Percentiles rank a stretch among this genome's conserved stretches.
Evolutionary conservation across 2,888 invertebrate species (phyloP).

Genomic region (Abscondita cerata): DNA sequence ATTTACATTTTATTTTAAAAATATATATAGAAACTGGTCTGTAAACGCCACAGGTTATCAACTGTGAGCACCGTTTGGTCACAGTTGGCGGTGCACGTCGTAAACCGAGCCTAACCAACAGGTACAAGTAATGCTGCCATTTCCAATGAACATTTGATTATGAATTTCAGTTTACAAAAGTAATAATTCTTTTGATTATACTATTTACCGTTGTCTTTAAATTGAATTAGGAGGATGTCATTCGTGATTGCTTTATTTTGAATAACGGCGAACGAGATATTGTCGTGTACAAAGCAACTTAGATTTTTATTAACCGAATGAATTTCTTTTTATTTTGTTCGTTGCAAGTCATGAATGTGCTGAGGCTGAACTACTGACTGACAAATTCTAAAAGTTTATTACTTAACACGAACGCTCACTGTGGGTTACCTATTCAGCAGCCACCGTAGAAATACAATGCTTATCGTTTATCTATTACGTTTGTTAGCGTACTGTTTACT

Average conservation of each 20-base stretch:
- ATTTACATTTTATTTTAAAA: slow-evolving; percentile 42
- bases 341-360: slow-evolving; percentile 20
- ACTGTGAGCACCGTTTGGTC: slow-evolving; percentile 51
- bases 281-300: not conserved
- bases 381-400: slow-evolving; percentile 40
- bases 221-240: slow-evolving; percentile 2
- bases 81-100: slow-evolving; percentile 51
- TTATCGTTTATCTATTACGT: slow-evolving; percentile 12
- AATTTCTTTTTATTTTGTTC: slow-evolving; percentile 11
- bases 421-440: slow-evolving; percentile 30
- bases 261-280: not conserved
- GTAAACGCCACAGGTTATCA: slow-evolving; percentile 57
- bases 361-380: slow-evolving; percentile 38
- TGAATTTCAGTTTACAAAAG: slow-evolving; percentile 1
- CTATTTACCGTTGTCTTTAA: not conserved
- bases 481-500: too few relatives aligned
- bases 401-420: slow-evolving; percentile 37
- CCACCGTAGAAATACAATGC: slow-evolving; percentile 27
- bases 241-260: not conserved
- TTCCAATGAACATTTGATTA: slow-evolving; percentile 52
- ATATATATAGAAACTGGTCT: slow-evolving; percentile 40
- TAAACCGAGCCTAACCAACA: slow-evolving; percentile 50
- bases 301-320: not conserved
- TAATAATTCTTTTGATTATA: slow-evolving; percentile 4
- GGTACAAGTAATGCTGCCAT: slow-evolving; percentile 49